phyloP scores from a whole-genome alignment of 1,140 invertebrate genomes.

The Papilio machaon region DNA sequence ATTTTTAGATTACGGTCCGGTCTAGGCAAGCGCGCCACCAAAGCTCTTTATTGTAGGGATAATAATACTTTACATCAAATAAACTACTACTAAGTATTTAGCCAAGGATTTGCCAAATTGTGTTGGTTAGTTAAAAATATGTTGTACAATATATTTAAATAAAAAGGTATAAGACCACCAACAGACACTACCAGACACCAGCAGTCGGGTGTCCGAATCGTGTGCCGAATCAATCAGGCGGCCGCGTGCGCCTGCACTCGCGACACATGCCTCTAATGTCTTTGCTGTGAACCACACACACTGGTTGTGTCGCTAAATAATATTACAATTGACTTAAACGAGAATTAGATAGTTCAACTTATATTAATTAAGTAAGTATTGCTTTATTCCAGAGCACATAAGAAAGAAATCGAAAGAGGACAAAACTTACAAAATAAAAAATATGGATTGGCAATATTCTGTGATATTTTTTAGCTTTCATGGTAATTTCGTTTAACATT shows the following conservation, averaged over 20 bases:
- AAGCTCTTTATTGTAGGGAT: too few relatives aligned
- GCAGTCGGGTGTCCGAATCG: constrained; percentile 14
- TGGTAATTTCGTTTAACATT: too few relatives aligned
- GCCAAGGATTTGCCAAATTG: neutral
- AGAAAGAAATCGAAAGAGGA: too few relatives aligned
- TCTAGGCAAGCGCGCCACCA: too few relatives aligned
- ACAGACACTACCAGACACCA: neutral
- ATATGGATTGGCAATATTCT: too few relatives aligned
- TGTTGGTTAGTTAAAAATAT: neutral
- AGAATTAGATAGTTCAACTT: neutral
- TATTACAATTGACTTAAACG: neutral
- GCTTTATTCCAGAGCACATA: too few relatives aligned
- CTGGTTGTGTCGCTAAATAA: neutral
- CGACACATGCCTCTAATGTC: constrained; percentile 44
- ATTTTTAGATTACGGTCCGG: too few relatives aligned
- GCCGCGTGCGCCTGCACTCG: constrained; percentile 44
- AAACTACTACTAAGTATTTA: too few relatives aligned
- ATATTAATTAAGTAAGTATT: neutral
- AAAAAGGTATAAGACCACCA: constrained; percentile 29
- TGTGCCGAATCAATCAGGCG: constrained; percentile 46
- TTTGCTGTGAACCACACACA: neutral
- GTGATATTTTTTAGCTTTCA: too few relatives aligned
- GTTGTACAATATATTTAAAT: neutral
- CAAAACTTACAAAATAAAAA: too few relatives aligned
- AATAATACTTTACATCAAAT: too few relatives aligned